Evolutionary conservation across 2,113 vertebrate species (phyloP).

Genomic region (Haliaeetus leucogaster): DNA sequence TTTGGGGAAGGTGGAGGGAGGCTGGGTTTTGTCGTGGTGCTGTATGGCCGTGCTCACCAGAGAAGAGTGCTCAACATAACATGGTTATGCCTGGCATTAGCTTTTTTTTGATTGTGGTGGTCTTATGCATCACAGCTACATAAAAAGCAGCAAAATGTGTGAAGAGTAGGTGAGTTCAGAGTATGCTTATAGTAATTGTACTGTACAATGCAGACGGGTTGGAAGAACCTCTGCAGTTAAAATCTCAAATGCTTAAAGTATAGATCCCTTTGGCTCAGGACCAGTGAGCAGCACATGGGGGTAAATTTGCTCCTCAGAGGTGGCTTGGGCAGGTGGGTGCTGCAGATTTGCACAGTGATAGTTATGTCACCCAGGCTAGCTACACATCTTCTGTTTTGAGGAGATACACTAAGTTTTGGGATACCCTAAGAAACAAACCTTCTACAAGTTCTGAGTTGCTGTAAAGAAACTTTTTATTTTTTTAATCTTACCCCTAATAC

Average conservation of each 20-base stretch:
- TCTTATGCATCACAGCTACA: neutral
- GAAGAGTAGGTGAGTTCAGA: neutral
- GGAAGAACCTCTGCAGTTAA: neutral
- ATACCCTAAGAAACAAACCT: neutral
- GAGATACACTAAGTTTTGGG: neutral
- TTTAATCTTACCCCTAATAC: neutral
- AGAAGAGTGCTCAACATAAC: rapidly evolving
- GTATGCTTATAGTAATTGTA: neutral
- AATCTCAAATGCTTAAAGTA: neutral
- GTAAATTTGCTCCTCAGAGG: neutral
- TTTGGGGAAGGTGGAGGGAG: neutral
- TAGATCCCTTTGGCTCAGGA: neutral
- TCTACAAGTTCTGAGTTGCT: neutral
- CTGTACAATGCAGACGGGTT: neutral
- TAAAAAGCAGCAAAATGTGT: neutral
- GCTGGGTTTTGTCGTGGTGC: neutral
- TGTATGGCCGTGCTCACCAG: rapidly evolving
- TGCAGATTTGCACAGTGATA: neutral
- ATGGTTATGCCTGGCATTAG: rapidly evolving
- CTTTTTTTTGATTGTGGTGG: neutral
- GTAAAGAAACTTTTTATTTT: neutral
- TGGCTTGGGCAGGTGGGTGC: neutral
- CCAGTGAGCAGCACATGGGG: rapidly evolving
- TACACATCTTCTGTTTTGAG: rapidly evolving
- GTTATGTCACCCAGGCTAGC: neutral